These are phyloP conservation scores for Telmatherina bonti DNA, from an alignment of 2,797 vertebrate species.

Conservation along the genomic window DNA sequence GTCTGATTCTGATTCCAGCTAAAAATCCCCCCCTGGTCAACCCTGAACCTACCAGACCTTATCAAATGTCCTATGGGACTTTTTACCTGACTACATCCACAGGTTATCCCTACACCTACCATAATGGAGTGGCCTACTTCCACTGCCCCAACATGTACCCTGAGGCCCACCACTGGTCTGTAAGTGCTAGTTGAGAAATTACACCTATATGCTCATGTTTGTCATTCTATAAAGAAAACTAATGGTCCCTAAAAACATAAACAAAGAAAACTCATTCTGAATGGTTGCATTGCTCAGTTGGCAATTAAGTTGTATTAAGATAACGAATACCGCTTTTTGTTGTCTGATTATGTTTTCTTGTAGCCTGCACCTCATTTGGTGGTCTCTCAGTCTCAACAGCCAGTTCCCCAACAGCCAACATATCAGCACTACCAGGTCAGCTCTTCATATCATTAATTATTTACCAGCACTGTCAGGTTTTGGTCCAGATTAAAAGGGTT, in stretches of 20 bases:
- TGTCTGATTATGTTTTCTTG: neutral
- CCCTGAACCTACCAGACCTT: slow-evolving; percentile 63
- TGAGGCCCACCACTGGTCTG: slow-evolving; percentile 81
- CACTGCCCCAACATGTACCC: slow-evolving; percentile 78
- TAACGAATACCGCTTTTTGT: neutral
- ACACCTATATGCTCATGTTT: neutral
- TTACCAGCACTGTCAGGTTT: neutral
- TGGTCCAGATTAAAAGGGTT: neutral
- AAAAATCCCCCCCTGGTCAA: slow-evolving; percentile 4
- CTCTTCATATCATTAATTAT: neutral
- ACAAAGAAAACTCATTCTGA: no score
- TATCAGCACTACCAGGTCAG: slow-evolving; percentile 88
- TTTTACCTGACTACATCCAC: slow-evolving; percentile 86
- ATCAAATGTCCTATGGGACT: slow-evolving; percentile 75
- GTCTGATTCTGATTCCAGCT: no score
- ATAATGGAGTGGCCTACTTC: slow-evolving; percentile 91
- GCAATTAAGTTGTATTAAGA: no score
- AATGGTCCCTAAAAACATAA: no score
- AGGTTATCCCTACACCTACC: slow-evolving; percentile 87
- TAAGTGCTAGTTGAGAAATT: slow-evolving; percentile 70
- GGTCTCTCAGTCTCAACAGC: slow-evolving; percentile 74
- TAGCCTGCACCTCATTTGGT: slow-evolving; percentile 80
- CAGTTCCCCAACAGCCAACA: slow-evolving; percentile 82
- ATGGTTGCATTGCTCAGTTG: no score
- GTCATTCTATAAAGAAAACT: neutral